Evolutionary conservation across 2,888 invertebrate species (phyloP).

Genomic region (Melitaea athalia): DNA sequence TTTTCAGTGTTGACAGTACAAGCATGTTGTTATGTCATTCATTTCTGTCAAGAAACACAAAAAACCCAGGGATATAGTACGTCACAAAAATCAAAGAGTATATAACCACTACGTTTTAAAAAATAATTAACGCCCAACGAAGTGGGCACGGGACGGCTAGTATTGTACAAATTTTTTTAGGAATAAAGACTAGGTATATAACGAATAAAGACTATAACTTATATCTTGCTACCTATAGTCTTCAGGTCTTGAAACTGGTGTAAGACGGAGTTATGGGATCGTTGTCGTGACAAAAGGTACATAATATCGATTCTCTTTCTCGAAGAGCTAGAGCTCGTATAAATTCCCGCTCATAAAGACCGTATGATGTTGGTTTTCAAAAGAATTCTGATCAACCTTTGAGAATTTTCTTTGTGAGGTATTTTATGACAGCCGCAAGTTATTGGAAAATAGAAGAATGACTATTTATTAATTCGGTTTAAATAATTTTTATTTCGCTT

Average conservation of each 20-base stretch:
- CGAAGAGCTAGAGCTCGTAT: no score
- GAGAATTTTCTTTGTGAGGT: neutral
- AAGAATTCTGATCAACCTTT: constrained; percentile 6
- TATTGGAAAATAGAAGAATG: neutral
- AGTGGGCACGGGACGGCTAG: no score
- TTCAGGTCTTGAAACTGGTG: constrained; percentile 11
- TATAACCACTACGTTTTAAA: no score
- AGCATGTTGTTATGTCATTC: no score
- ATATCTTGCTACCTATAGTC: neutral
- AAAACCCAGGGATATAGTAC: no score
- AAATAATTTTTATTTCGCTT: no score
- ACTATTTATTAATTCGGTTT: no score
- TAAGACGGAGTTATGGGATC: constrained; percentile 34
- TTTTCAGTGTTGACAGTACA: no score
- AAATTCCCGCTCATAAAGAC: constrained; percentile 28
- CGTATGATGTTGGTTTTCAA: neutral
- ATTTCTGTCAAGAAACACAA: no score
- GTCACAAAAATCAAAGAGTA: no score
- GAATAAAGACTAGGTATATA: neutral
- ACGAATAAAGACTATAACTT: neutral
- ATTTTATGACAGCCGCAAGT: neutral
- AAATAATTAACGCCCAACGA: no score
- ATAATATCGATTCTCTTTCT: constrained; percentile 26
- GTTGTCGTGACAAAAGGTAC: constrained; percentile 34
- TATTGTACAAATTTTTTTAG: neutral